These are phyloP conservation scores for Calcarius ornatus DNA, from an alignment of 2,113 vertebrate genomes.

Conservation along the genomic window DNA sequence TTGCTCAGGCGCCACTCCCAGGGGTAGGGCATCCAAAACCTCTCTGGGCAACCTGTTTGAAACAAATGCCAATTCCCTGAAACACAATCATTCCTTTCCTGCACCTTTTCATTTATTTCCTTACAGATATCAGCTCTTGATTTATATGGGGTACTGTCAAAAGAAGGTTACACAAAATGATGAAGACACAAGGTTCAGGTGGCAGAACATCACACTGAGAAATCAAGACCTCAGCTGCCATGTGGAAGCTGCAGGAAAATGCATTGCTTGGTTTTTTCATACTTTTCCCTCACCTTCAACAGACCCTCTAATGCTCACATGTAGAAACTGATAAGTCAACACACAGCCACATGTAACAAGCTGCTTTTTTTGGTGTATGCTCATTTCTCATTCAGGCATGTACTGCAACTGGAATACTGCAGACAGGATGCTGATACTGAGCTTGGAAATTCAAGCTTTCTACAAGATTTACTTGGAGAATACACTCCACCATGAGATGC, in stretches of 20 bases:
- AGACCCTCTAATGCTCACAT: neutral
- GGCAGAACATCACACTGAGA: neutral
- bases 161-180: neutral
- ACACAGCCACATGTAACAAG: neutral
- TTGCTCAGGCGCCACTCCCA: neutral
- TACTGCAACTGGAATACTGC: neutral
- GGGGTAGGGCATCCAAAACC: neutral
- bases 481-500: neutral
- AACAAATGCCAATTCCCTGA: neutral
- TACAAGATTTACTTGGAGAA: neutral
- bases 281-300: neutral
- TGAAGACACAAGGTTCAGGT: neutral
- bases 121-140: neutral
- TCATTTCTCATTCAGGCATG: neutral
- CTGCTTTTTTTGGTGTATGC: neutral
- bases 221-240: neutral
- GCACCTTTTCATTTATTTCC: neutral
- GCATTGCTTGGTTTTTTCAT: rapidly evolving
- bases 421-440: neutral
- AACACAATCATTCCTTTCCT: neutral
- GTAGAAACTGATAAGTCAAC: neutral
- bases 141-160: neutral
- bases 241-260: neutral
- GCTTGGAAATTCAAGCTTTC: neutral
- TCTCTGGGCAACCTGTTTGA: neutral